A percentile compares a stretch with the other conserved stretches of the same genome.
Evolutionary conservation across 2,888 invertebrate genomes (phyloP).

Genomic region (Stenichneumon culpator): DNA sequence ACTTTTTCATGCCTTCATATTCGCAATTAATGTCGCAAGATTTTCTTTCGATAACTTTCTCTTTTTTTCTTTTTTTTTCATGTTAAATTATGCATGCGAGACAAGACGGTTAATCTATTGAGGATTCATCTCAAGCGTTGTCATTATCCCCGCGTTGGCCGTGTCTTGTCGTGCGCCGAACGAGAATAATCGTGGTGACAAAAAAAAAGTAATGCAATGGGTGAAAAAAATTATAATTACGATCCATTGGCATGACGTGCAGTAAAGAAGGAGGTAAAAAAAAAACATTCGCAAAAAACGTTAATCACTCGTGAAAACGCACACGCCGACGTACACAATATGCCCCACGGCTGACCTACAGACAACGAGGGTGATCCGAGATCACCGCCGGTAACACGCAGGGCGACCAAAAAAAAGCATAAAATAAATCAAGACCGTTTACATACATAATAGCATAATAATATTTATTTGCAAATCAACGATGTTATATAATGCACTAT

Average conservation of each 20-base stretch:
- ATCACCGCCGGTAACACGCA: slow-evolving; percentile 67
- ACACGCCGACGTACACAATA: slow-evolving; percentile 38
- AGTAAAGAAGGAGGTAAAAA: slow-evolving; percentile 41
- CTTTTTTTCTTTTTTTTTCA: not conserved
- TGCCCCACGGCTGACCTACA: slow-evolving; percentile 36
- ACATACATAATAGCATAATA: slow-evolving; percentile 83
- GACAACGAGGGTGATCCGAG: slow-evolving; percentile 18
- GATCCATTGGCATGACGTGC: slow-evolving; percentile 64
- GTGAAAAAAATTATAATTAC: slow-evolving; percentile 40
- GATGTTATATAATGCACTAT: slow-evolving; percentile 81
- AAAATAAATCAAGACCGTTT: slow-evolving; percentile 83
- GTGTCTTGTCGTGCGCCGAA: slow-evolving; percentile 28
- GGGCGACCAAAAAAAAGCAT: slow-evolving; percentile 76
- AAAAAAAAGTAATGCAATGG: slow-evolving; percentile 33
- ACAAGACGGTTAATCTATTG: slow-evolving; percentile 48
- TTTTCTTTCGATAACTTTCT: not conserved
- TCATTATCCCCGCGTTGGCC: slow-evolving; percentile 12
- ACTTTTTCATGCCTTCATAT: not conserved
- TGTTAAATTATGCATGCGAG: slow-evolving; percentile 45
- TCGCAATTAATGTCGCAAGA: not conserved
- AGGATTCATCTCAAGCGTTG: slow-evolving; percentile 42
- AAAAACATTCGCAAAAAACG: slow-evolving; percentile 38
- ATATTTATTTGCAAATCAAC: slow-evolving; percentile 84
- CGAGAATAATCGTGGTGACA: slow-evolving; percentile 7
- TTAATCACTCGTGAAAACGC: slow-evolving; percentile 41